These are phyloP conservation scores for Amblyjoppa fuscipennis DNA, from an alignment of 2,888 invertebrate genomes.

Conservation along the genomic window DNA sequence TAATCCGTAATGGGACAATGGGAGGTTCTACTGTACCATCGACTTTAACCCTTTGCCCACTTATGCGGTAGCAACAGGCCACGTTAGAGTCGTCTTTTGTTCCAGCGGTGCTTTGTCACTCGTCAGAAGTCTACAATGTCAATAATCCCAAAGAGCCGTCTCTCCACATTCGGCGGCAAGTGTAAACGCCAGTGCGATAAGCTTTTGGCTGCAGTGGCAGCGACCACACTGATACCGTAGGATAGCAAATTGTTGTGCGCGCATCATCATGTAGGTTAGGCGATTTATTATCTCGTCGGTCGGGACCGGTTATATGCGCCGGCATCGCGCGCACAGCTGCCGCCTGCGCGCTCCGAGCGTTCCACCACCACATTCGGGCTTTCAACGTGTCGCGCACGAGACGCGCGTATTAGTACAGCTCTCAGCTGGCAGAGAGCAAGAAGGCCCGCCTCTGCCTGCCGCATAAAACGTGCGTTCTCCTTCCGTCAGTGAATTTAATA, in stretches of 20 bases:
- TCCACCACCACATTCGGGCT: background rate
- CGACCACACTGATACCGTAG: background rate
- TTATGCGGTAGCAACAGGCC: no score
- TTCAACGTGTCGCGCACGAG: background rate
- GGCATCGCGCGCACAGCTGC: conserved; percentile 19
- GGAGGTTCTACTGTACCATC: no score
- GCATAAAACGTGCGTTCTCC: conserved; percentile 22
- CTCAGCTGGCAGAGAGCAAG: conserved; percentile 7
- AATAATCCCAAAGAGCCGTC: background rate
- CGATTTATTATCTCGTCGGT: conserved; percentile 31
- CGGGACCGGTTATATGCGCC: conserved; percentile 47
- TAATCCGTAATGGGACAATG: no score
- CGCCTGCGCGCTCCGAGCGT: conserved; percentile 7
- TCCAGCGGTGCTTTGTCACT: no score
- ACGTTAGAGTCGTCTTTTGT: no score
- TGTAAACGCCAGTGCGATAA: background rate
- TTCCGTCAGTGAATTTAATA: background rate
- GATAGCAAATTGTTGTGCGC: conserved; percentile 15
- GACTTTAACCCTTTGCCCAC: no score
- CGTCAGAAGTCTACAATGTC: no score
- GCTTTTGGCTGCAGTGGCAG: background rate
- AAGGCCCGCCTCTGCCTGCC: background rate
- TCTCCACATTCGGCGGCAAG: background rate
- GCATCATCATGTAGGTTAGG: conserved; percentile 16
- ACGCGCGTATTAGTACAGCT: conserved; percentile 9